Conservation (phyloP, 2,888 invertebrate species). For the Melipona beecheii region DNA sequence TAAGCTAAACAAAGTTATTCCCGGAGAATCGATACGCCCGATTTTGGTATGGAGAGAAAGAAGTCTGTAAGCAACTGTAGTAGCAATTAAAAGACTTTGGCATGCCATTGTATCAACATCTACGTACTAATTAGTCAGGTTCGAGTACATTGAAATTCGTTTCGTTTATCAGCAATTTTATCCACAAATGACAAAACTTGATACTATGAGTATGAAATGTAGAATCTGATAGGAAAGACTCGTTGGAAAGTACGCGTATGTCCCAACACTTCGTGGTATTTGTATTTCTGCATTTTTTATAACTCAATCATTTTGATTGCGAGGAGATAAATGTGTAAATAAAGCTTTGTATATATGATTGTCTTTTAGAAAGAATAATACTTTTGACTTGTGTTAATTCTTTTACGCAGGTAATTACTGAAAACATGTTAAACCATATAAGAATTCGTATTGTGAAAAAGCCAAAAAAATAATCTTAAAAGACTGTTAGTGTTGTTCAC, state of each 20-base stretch:
- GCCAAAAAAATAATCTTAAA: slow-evolving; percentile 8
- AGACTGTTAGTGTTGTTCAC: background rate
- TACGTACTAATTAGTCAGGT: background rate
- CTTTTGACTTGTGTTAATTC: slow-evolving; percentile 6
- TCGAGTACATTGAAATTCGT: background rate
- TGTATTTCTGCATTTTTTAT: background rate
- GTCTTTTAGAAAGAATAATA: background rate
- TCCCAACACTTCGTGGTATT: background rate
- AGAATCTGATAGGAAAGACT: background rate
- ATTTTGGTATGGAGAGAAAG: slow-evolving; percentile 33
- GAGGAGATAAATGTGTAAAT: background rate
- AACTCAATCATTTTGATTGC: background rate
- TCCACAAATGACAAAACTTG: background rate
- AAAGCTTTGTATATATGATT: background rate
- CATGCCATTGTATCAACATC: background rate
- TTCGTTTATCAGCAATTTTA: background rate
- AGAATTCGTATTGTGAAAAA: background rate
- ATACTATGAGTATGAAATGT: background rate
- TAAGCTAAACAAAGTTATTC: slow-evolving; percentile 70
- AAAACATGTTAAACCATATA: background rate
- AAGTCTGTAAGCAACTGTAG: background rate
- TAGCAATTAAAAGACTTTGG: background rate
- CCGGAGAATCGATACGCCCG: slow-evolving; percentile 48
- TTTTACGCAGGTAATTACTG: slow-evolving; percentile 12
- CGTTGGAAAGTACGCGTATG: background rate